Percentiles rank a stretch among this genome's conserved stretches.
Conservation (phyloP, 1,140 invertebrate genomes). For the Idris sp. region DNA sequence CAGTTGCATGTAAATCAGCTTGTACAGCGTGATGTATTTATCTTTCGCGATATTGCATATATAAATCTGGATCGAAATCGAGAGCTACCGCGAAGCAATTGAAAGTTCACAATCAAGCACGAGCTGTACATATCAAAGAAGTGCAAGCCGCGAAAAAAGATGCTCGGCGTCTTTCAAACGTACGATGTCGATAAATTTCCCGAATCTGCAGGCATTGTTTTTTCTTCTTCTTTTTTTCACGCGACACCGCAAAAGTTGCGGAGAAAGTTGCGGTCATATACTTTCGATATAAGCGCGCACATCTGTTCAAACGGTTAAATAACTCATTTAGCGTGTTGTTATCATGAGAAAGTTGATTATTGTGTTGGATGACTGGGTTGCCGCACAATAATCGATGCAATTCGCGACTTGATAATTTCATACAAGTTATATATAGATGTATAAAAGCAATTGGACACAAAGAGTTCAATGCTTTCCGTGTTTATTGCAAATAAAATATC, state of each 20-base stretch:
- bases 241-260: constrained; percentile 43
- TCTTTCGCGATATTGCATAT: constrained; percentile 23
- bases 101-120: constrained; percentile 27
- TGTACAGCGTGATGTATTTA: constrained; percentile 28
- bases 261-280: too few species aligned
- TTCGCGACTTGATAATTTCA: constrained; percentile 11
- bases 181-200: too few species aligned
- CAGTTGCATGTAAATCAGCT: constrained; percentile 32
- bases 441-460: neutral
- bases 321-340: constrained; percentile 37
- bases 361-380: neutral
- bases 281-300: constrained; percentile 22
- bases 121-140: constrained; percentile 3
- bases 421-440: constrained; percentile 18
- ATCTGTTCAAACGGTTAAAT: constrained; percentile 26
- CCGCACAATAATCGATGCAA: neutral
- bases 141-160: constrained; percentile 23
- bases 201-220: constrained; percentile 49
- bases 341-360: constrained; percentile 38
- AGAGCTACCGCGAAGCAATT: constrained; percentile 16
- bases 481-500: constrained; percentile 1
- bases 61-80: constrained; percentile 4
- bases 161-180: constrained; percentile 24
- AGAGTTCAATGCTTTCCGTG: neutral
- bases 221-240: too few species aligned